Conservation (phyloP, 1,140 invertebrate genomes). For the Scaptomyza hsui region DNA sequence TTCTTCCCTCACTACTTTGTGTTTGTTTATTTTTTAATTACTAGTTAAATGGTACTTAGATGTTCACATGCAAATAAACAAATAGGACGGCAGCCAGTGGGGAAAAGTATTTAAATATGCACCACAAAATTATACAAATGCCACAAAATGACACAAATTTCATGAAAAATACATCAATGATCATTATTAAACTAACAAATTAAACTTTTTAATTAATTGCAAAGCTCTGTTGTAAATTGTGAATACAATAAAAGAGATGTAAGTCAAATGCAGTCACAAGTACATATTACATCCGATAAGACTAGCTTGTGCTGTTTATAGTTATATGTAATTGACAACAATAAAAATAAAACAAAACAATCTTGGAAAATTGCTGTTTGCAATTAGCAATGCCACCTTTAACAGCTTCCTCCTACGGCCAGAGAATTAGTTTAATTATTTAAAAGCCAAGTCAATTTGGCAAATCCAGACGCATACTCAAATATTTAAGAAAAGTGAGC, state of each 20-base stretch:
- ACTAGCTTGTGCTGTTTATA: not conserved
- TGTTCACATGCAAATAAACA: not conserved
- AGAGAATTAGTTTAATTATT: conserved; percentile 26
- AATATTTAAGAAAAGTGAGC: no score
- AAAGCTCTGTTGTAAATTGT: not conserved
- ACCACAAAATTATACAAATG: not conserved
- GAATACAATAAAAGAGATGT: no score
- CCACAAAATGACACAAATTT: conserved; percentile 1
- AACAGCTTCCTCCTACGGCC: not conserved
- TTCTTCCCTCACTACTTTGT: no score
- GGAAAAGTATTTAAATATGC: not conserved
- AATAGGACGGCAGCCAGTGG: not conserved
- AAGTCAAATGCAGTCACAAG: not conserved
- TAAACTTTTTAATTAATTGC: not conserved
- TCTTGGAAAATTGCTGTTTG: conserved; percentile 13
- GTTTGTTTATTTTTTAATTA: no score
- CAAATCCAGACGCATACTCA: conserved; percentile 22
- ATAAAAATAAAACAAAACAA: conserved; percentile 11
- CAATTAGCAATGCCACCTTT: conserved; percentile 1
- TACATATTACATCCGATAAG: not conserved
- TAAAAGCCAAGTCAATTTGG: conserved; percentile 27
- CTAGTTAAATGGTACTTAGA: not conserved
- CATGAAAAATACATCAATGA: not conserved
- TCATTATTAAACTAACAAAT: no score
- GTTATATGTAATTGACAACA: conserved; percentile 7